phyloP scores from a whole-genome alignment of 2,888 invertebrate species.

The Bruchidius siliquastri region DNA sequence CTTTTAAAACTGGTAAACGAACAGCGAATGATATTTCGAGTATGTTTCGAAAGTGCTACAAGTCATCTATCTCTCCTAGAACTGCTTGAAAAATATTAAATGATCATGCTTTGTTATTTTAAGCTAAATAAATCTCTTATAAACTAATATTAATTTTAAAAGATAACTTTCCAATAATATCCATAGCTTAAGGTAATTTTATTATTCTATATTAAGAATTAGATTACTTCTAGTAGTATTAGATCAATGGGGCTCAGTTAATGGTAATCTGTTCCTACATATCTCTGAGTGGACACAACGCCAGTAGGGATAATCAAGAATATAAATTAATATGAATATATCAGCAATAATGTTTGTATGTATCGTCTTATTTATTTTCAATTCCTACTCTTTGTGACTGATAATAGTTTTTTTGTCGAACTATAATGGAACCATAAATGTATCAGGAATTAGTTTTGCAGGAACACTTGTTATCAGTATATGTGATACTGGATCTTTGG shows the following conservation, averaged over 20 bases:
- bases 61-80: background rate
- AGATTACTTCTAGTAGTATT: background rate
- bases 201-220: conserved; percentile 24
- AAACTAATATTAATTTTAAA: background rate
- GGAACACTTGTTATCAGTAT: too few species aligned
- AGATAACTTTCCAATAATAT: conserved; percentile 37
- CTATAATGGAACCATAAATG: too few species aligned
- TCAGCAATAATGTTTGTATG: too few species aligned
- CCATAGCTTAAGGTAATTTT: conserved; percentile 33
- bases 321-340: too few species aligned
- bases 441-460: too few species aligned
- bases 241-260: background rate
- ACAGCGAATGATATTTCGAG: background rate
- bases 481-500: too few species aligned
- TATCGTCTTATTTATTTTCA: too few species aligned
- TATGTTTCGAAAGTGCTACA: background rate
- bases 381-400: too few species aligned
- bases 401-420: too few species aligned
- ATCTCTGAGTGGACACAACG: background rate
- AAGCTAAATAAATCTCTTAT: background rate
- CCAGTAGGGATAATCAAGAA: too few species aligned
- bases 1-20: background rate
- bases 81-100: background rate
- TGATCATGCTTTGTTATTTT: background rate
- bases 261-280: background rate